These are phyloP conservation scores for Meloidogyne floridensis DNA, from an alignment of 1,140 invertebrate genomes.

Conservation along the genomic window DNA sequence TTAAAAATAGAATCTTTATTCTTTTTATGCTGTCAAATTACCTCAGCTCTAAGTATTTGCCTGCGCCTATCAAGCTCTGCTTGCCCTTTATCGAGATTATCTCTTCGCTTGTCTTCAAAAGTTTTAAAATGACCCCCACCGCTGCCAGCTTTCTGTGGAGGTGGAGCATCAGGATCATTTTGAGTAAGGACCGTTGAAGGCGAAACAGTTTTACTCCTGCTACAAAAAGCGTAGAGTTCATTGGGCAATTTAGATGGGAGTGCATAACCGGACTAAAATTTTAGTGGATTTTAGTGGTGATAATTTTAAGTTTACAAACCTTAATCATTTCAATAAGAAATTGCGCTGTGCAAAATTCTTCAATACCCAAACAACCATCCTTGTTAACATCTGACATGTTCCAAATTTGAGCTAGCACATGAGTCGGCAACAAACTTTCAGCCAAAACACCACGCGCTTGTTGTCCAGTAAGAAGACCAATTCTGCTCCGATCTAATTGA, in stretches of 20 bases:
- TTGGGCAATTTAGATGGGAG: constrained; percentile 55
- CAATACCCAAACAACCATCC: constrained; percentile 61
- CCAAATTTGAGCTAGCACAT: constrained; percentile 90
- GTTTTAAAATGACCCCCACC: constrained; percentile 69
- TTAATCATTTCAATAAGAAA: constrained; percentile 64
- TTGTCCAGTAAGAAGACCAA: constrained; percentile 72
- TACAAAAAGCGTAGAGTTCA: constrained; percentile 49
- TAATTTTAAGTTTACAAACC: constrained; percentile 27
- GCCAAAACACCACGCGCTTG: constrained; percentile 85
- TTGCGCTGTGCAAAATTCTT: constrained; percentile 65
- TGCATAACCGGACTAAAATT: constrained; percentile 53
- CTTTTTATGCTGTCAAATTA: neutral
- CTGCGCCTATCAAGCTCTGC: constrained; percentile 89
- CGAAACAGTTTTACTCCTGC: constrained; percentile 49
- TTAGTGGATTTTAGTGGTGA: neutral
- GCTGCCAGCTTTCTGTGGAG: constrained; percentile 54
- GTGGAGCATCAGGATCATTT: constrained; percentile 48
- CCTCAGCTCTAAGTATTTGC: constrained; percentile 78
- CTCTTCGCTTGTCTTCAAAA: constrained; percentile 93
- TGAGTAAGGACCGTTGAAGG: constrained; percentile 30
- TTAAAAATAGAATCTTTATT: neutral
- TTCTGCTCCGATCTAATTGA: constrained; percentile 55
- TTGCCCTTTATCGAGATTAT: constrained; percentile 96
- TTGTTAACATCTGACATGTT: constrained; percentile 67
- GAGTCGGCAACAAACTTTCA: constrained; percentile 86